Evolutionary conservation across 2,888 invertebrate genomes (phyloP), one percentile per base, ranked within the genome.

Genomic region (Schizotus pectinicornis): DNA sequence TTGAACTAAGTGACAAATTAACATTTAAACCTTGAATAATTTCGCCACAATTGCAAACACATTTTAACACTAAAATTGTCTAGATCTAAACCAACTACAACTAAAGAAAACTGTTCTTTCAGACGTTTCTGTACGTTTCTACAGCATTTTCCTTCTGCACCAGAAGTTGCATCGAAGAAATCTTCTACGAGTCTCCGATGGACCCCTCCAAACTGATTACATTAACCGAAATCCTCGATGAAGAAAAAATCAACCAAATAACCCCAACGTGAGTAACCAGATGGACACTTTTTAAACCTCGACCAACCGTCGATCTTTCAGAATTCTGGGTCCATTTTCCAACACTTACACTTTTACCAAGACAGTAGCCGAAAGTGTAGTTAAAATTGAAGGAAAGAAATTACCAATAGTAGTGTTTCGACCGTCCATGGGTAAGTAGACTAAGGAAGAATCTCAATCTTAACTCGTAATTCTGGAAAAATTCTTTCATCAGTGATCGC

Each of bases 271-370:
- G 61, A 67, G 70, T 54, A 9, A 35, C 33, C 5, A 22, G 5
- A 7, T n/a, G n/a, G n/a, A n/a, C n/a, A n/a, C n/a, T n/a, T n/a
- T n/a, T n/a, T n/a, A n/a, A n/a, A n/a, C n/a, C n/a, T n/a, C n/a
- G n/a, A n/a, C n/a, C n/a, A 46, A 33, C 13, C 13, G 8, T 33
- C 32, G 36, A 14, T 22, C 5, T 60, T 71, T 67, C 63, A 86
- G 85, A 32, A 62, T 84, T 9, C 63, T 83, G 2, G 80, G 77
- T 0, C 75, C 78, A 14, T 87, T 86, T 77, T 90, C 90, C 0
- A 91, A 92, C 75, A 89, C 88, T 0, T 91, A 91, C 76, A 84
- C 88, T 0, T 89, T 85, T 73, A 88, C 90, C 0, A 91, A 92
- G 77, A 86, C 88, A 6, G 72, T 90, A 9, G 88, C 87, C 0